Evolutionary conservation across 2,113 vertebrate species (phyloP), one percentile per base, ranked within the genome.

Genomic region (Atlantisia rogersi): DNA sequence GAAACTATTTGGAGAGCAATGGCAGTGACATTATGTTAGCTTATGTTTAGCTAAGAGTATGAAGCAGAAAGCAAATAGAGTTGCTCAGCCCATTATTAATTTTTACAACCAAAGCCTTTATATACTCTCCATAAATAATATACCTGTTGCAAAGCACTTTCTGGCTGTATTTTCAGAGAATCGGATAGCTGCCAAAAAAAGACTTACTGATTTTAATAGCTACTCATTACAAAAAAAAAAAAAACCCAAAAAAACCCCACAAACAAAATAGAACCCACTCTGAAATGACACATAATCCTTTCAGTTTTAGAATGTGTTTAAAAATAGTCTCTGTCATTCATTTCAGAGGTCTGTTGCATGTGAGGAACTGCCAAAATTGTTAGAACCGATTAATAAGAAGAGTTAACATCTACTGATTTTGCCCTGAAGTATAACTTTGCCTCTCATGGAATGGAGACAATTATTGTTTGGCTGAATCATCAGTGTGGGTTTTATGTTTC

Each of bases 321-420:
- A 93, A 97, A 96, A 97, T 62, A 73, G n/a, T 71, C 73, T 89
- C 67, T 73, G 78, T 79, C 68, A 95, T 97, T 97, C 81, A 92
- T 95, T 94, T 97, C 75, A 70, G 67, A 97, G 62, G 65, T 90
- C 73, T 97, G 81, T 91, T 93, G 64, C 84, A 76, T 70, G n/a
- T 94, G 75, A 97, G 82, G 92, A 97, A 87, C 78, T 97, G 95
- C 80, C 96, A 95, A 94, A 97, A 95, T 90, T 94, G 75, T 93
- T 92, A 95, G 70, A 95, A 95, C 52, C 26, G 10, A 94, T 97
- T 97, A 97, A 97, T 94, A 95, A 92, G 62, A 83, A 94, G 88
- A 97, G 91, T 94, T 97, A 96, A 74, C 56, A 56, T 96, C 77
- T 92, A 68, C 90, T 94, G 92, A 97, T 98, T 97, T 97, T 97